Evolutionary conservation across 2,888 invertebrate species (phyloP), one percentile per base, ranked within the genome.

Genomic region (Ctena decussata): DNA sequence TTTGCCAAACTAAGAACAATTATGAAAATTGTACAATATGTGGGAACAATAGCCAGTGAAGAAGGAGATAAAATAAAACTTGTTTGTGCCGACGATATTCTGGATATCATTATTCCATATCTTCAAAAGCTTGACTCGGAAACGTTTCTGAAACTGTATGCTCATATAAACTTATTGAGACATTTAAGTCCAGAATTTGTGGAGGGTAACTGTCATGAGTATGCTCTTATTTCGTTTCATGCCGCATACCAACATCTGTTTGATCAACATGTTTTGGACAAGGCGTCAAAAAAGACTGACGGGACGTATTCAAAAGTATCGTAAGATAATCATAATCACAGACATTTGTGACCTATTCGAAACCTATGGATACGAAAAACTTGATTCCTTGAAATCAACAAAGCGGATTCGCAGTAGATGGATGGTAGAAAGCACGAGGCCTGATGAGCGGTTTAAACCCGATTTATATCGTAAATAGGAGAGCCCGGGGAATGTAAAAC

Each of bases 151-250:
- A 74, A 85, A 32, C 79, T 94, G 24, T 94, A 93, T 76, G 85
- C 92, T 8, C 92, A 94, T 65, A 74, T 94, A 53, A 91, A 88
- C 77, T 49, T 94, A 30, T 84, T 94, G 44, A 86, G 92, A 12
- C 94, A 93, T 65, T 80, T 94, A 11, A 88, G 93, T 87, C 92
- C 94, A n/a, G 90, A 90, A 0, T 94, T 93, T 78, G 90, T 94
- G 71, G 86, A 89, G n/a, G 92, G 92, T 8, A 92, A 93, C 71
- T 91, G 92, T 18, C 93, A 94, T 85, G 93, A 92, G 78, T 94
- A 92, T 81, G 90, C 93, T 5, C 87, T 94, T 32, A 92, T 93
- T 0, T 94, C 93, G 73, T 92, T 94, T 53, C 87, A 85, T 37
- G 92, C 91, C 27, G 94, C 94, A 2, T 94, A 91, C 79, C 93